Evolutionary conservation across 2,797 vertebrate species (phyloP), one percentile per base, ranked within the genome.

Genomic region (Macropus fuliginosus): DNA sequence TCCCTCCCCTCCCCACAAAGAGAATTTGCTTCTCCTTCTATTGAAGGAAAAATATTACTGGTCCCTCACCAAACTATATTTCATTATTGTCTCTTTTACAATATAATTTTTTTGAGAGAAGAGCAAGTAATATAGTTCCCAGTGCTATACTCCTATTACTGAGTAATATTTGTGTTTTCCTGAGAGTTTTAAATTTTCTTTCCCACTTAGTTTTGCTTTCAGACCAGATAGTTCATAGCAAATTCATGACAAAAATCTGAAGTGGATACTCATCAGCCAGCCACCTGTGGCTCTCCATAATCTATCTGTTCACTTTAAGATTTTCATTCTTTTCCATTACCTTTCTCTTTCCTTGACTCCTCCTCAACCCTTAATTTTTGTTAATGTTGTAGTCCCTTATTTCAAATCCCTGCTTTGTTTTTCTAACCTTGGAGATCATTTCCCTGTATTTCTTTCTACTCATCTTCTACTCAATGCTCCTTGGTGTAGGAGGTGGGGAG

Each of bases 1-100:
- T n/a, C 2, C n/a, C n/a, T n/a, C 2, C 14, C 66, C 1, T n/a
- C 2, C n/a, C n/a, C 6, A 0, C 31, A 66, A n/a, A 13, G 14
- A n/a, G 40, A 3, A 81, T 81, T 21, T 81, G 40, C n/a, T 81
- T 81, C 40, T 8, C 6, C 40, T 81, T 81, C 74, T 21, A 9
- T 74, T 74, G 6, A 40, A 18, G 16, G 34, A 40, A 40, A 27
- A 46, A 40, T 46, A 46, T 46, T 81, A 81, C 12, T 46, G 40
- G 12, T 34, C 31, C 74, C 74, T 27, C 18, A 8, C 0, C 12
- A 81, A 81, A 27, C 18, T 81, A 40, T 9, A 74, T 40, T 46
- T 24, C 21, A 24, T 74, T 74, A 40, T 40, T 74, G n/a, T 21
- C 16, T 2, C 27, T 93, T 40, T 57, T 62, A 57, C 0, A 10